Evolutionary conservation across 1,140 invertebrate genomes (phyloP).

Genomic region (Bemisia tabaci): DNA sequence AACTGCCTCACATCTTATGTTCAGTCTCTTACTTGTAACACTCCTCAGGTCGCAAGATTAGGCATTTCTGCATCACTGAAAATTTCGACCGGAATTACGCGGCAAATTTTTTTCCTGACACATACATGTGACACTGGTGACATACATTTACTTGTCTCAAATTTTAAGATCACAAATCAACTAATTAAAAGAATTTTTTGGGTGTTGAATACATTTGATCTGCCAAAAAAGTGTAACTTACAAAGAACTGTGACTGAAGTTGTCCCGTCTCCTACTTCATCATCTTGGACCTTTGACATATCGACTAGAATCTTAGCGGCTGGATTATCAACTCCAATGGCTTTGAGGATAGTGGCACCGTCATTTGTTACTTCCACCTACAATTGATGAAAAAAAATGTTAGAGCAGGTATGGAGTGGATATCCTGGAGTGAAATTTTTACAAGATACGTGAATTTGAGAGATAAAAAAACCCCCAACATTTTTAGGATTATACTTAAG

Average conservation of each 20-base stretch:
- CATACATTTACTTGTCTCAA: no score
- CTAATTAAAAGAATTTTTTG: no score
- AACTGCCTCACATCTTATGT: no score
- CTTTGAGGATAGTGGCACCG: slow-evolving; percentile 95
- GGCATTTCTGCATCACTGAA: no score
- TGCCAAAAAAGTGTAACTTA: slow-evolving; percentile 27
- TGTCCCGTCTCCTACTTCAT: slow-evolving; percentile 99
- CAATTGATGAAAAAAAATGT: neutral
- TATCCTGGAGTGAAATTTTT: neutral
- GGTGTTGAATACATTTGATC: no score
- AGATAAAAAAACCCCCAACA: slow-evolving; percentile 2
- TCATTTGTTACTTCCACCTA: slow-evolving; percentile 96
- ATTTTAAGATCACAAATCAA: no score
- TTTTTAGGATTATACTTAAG: slow-evolving; percentile 1
- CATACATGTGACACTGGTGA: no score
- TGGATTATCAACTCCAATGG: slow-evolving; percentile 95
- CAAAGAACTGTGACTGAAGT: slow-evolving; percentile 94
- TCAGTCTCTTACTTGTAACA: no score
- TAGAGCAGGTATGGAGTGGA: neutral
- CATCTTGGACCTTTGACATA: slow-evolving; percentile 96
- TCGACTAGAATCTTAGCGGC: slow-evolving; percentile 97
- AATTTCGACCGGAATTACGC: no score
- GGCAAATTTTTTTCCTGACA: no score
- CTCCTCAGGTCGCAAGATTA: no score
- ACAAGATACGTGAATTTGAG: neutral